These are phyloP conservation scores for Tenualosa thibaudeaui DNA, from an alignment of 2,797 vertebrate species.

Conservation along the genomic window DNA sequence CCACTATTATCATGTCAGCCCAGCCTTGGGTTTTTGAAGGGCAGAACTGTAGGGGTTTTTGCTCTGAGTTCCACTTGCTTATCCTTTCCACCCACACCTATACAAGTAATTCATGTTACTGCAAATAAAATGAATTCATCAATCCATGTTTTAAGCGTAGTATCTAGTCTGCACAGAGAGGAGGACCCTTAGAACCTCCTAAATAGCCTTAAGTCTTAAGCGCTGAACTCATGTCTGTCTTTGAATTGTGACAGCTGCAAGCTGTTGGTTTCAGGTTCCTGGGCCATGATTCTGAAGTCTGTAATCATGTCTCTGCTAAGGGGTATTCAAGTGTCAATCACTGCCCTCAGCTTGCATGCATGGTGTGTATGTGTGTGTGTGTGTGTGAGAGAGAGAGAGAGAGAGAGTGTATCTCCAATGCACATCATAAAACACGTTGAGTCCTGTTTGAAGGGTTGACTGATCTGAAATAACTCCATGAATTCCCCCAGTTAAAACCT, in stretches of 20 bases:
- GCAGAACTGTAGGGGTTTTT: not conserved
- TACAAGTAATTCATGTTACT: not conserved
- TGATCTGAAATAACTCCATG: not conserved
- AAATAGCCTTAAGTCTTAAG: not conserved
- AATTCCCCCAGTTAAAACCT: not conserved
- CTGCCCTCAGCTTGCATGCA: not conserved
- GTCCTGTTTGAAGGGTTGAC: not conserved
- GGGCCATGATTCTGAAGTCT: not conserved
- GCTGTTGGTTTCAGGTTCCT: not conserved
- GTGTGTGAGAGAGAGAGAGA: not conserved
- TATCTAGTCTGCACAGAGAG: not conserved
- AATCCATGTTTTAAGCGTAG: not conserved
- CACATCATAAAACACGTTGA: not conserved
- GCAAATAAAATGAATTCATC: not conserved
- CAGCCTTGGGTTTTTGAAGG: not conserved
- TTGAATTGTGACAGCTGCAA: not conserved
- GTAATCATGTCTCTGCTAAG: not conserved
- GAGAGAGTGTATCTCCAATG: not conserved
- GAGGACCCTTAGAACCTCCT: not conserved
- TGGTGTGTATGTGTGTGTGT: not conserved
- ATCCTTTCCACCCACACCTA: not conserved
- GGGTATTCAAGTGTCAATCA: conserved; percentile 16
- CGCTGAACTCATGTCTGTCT: not conserved
- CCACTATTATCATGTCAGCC: not conserved
- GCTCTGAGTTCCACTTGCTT: not conserved